phyloP scores from a whole-genome alignment of 2,113 vertebrate species.

The Psettodes erumei region DNA sequence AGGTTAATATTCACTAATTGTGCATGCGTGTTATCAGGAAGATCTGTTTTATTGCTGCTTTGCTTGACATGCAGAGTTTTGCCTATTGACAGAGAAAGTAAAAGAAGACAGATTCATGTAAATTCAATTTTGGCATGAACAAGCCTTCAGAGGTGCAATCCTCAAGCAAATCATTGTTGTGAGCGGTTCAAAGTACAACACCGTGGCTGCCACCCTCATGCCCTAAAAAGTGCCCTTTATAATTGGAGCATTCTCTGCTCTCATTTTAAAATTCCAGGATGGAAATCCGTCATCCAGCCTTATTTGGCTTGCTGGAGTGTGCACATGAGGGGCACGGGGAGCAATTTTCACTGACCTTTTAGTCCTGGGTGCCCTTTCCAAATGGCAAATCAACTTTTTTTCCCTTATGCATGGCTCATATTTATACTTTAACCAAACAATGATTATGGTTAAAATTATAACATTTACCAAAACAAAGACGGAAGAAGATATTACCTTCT shows the following conservation, averaged over 20 bases:
- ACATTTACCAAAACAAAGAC: neutral
- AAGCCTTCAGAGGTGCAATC: slow-evolving; percentile 3
- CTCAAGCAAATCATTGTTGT: slow-evolving; percentile 35
- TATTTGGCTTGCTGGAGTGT: slow-evolving; percentile 27
- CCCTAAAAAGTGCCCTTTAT: slow-evolving; percentile 33
- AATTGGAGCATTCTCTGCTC: slow-evolving; percentile 45
- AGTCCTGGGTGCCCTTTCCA: slow-evolving; percentile 46
- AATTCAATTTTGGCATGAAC: slow-evolving; percentile 11
- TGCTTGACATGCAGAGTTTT: neutral
- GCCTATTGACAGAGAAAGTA: slow-evolving; percentile 17
- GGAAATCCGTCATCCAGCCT: slow-evolving; percentile 32
- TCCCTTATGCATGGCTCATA: neutral
- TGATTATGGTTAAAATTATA: neutral
- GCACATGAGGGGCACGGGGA: slow-evolving; percentile 28
- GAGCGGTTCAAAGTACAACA: slow-evolving; percentile 19
- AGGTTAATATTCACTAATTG: neutral
- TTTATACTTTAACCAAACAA: slow-evolving; percentile 17
- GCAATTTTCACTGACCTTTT: slow-evolving; percentile 44
- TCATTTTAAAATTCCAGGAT: slow-evolving; percentile 43
- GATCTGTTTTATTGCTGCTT: neutral
- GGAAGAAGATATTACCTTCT: neutral
- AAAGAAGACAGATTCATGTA: slow-evolving; percentile 21
- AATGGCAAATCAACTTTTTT: slow-evolving; percentile 52
- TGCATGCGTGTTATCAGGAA: neutral
- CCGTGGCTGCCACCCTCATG: slow-evolving; percentile 7